These are phyloP conservation scores for Salvelinus fontinalis DNA, from an alignment of 2,113 vertebrate genomes.

Conservation along the genomic window DNA sequence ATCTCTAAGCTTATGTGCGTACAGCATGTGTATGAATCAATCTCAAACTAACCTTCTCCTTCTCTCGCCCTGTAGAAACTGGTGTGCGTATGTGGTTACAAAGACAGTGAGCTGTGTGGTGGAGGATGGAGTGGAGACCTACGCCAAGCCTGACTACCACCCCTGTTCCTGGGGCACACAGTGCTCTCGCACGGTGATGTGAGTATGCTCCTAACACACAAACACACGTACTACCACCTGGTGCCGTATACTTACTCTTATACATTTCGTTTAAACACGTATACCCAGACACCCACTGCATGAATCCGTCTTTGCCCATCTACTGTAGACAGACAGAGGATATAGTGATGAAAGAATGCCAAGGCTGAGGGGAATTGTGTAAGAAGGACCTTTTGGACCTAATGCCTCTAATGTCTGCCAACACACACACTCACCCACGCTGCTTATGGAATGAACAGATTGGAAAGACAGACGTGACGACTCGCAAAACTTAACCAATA, in stretches of 20 bases:
- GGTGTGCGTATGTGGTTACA: conserved; percentile 90
- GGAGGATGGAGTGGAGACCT: conserved; percentile 91
- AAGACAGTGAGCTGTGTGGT: conserved; percentile 92
- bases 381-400: not conserved
- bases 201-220: conserved; percentile 60
- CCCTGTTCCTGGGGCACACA: conserved; percentile 90
- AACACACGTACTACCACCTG: conserved; percentile 1
- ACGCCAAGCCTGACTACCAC: conserved; percentile 90
- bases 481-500: conserved; percentile 35
- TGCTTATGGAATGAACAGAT: conserved; percentile 12
- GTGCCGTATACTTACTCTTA: conserved; percentile 1
- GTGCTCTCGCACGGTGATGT: conserved; percentile 85
- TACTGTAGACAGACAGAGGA: not conserved
- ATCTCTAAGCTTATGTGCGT: too few relatives aligned
- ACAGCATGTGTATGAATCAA: too few relatives aligned
- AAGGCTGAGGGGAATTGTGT: not conserved
- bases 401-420: not conserved
- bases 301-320: not conserved
- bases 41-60: not conserved
- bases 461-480: conserved; percentile 4
- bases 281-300: conserved; percentile 25
- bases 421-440: conserved; percentile 8
- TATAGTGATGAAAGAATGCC: not conserved
- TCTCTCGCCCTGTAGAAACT: conserved; percentile 79
- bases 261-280: not conserved